Conservation (phyloP, 2,888 invertebrate genomes). For the Lissocephala sabroskyi region DNA sequence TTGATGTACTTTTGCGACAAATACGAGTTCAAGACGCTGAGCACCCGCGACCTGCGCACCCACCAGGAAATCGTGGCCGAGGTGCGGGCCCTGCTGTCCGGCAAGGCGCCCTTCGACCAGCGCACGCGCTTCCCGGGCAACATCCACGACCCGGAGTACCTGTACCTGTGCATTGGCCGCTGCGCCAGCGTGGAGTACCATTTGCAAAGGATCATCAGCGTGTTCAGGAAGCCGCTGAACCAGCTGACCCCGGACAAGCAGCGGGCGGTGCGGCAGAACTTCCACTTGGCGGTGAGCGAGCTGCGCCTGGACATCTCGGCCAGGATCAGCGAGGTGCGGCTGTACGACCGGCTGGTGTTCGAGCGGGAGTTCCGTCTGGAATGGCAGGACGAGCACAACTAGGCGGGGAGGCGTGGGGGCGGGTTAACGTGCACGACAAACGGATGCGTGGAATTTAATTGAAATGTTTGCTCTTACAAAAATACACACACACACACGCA, state of each 20-base stretch:
- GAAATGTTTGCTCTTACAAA: too few relatives aligned
- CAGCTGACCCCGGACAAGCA: constrained; percentile 63
- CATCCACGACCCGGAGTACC: constrained; percentile 62
- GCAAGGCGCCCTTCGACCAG: constrained; percentile 58
- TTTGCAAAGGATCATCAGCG: constrained; percentile 57
- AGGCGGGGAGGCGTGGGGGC: too few relatives aligned
- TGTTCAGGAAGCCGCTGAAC: constrained; percentile 60
- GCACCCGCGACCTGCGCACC: constrained; percentile 45
- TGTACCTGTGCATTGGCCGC: constrained; percentile 65
- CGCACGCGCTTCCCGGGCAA: constrained; percentile 61
- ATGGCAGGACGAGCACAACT: constrained; percentile 59
- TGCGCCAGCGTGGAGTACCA: constrained; percentile 66
- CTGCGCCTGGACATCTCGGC: constrained; percentile 65
- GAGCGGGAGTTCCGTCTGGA: constrained; percentile 61
- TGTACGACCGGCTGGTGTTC: constrained; percentile 61
- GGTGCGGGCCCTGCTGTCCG: constrained; percentile 45
- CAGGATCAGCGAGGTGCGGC: constrained; percentile 58
- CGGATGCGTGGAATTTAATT: too few relatives aligned
- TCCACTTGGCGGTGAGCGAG: constrained; percentile 63
- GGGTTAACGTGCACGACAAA: not conserved
- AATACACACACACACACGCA: too few relatives aligned
- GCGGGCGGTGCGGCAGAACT: constrained; percentile 62
- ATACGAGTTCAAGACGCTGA: constrained; percentile 63
- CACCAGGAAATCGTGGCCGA: constrained; percentile 60
- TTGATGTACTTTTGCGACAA: constrained; percentile 67